phyloP scores from a whole-genome alignment of 2,113 vertebrate genomes.

The Notothenia coriiceps region DNA sequence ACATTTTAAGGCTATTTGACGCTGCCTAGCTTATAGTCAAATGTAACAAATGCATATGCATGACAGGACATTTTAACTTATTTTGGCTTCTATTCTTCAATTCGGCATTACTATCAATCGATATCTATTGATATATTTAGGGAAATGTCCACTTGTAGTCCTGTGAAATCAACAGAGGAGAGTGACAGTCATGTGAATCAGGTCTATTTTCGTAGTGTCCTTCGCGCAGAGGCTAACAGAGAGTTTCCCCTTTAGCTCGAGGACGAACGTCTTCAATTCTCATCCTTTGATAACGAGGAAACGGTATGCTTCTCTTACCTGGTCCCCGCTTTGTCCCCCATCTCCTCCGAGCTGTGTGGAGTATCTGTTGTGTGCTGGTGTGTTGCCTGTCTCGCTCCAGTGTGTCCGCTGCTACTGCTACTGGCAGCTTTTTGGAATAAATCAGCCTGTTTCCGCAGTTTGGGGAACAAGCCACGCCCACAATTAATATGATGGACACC shows the following conservation, averaged over 20 bases:
- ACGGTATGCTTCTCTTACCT: conserved; percentile 56
- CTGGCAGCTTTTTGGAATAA: not conserved
- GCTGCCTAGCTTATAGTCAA: not conserved
- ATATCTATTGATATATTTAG: not conserved
- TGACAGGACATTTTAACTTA: not conserved
- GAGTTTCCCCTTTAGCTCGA: not conserved
- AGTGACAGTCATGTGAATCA: no score
- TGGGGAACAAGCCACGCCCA: conserved; percentile 42
- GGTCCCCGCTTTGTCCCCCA: conserved; percentile 80
- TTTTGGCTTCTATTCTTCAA: not conserved
- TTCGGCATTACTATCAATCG: not conserved
- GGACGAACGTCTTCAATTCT: no score
- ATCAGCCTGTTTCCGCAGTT: conserved; percentile 55
- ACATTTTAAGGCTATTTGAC: not conserved
- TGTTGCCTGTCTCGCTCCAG: not conserved
- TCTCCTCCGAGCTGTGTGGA: conserved; percentile 51
- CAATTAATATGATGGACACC: not conserved
- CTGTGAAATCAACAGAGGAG: no score
- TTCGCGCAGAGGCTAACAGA: not conserved
- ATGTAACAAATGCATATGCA: not conserved
- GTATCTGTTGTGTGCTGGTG: not conserved
- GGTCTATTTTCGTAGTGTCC: not conserved
- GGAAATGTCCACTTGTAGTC: not conserved
- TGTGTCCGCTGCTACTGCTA: not conserved
- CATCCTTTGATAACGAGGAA: not conserved